A percentile compares a stretch with the other conserved stretches of the same genome.
phyloP scores from a whole-genome alignment of 2,888 invertebrate genomes.

The Lagria hirta region DNA sequence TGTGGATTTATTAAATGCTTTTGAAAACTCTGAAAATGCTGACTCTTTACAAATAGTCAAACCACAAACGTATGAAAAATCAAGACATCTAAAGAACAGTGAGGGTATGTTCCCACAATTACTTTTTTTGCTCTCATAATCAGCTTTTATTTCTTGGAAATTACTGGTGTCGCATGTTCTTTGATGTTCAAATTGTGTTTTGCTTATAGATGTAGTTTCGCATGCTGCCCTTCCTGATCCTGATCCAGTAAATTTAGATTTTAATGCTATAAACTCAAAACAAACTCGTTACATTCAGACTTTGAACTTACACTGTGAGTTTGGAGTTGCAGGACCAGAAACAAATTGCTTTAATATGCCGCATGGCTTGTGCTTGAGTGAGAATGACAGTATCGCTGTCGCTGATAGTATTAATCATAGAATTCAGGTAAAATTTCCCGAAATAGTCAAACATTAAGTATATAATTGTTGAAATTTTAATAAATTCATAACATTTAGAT shows the following conservation, averaged over 20 bases:
- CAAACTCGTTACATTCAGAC: constrained; percentile 80
- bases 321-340: constrained; percentile 88
- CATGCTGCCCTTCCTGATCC: constrained; percentile 55
- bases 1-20: too few relatives aligned
- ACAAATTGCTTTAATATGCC: constrained; percentile 96
- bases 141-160: too few relatives aligned
- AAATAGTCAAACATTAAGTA: neutral
- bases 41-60: too few relatives aligned
- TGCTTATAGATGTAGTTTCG: constrained; percentile 36
- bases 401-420: constrained; percentile 97
- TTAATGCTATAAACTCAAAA: constrained; percentile 58
- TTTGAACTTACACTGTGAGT: constrained; percentile 89
- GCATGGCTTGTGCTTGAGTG: constrained; percentile 93
- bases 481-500: constrained; percentile 60
- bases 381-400: constrained; percentile 93
- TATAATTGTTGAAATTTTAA: neutral
- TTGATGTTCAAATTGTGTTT: too few relatives aligned
- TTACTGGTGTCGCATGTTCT: too few relatives aligned
- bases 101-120: too few relatives aligned
- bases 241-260: constrained; percentile 57
- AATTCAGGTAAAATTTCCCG: constrained; percentile 66
- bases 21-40: too few relatives aligned
- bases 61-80: too few relatives aligned
- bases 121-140: too few relatives aligned
- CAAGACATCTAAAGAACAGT: too few relatives aligned